Percentiles rank a stretch among this genome's conserved stretches.
Conservation (phyloP, 2,888 invertebrate species). For the Nycteola revayana region DNA sequence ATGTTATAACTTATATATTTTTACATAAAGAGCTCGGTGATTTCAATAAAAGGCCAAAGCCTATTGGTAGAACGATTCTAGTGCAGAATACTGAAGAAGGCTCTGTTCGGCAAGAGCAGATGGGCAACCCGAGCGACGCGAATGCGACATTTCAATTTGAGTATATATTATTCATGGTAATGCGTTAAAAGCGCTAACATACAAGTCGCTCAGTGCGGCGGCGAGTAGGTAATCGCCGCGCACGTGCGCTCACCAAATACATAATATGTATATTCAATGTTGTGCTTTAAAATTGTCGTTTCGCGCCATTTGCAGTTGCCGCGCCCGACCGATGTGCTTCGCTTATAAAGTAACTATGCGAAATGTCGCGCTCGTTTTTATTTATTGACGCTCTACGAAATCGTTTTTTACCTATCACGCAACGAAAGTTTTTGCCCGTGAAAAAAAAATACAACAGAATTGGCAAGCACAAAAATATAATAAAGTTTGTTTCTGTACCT, state of each 20-base stretch:
- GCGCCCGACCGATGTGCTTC: conserved; percentile 61
- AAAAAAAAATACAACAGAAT: conserved; percentile 21
- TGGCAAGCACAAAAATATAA: conserved; percentile 23
- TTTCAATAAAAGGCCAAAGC: conserved; percentile 69
- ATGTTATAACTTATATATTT: too few species aligned
- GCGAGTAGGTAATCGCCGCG: conserved; percentile 65
- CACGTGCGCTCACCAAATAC: conserved; percentile 68
- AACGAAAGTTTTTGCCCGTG: conserved; percentile 36
- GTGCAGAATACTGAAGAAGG: conserved; percentile 64
- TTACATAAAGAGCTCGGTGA: conserved; percentile 47
- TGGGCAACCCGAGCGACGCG: conserved; percentile 71
- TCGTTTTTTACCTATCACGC: conserved; percentile 49
- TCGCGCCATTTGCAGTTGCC: conserved; percentile 73
- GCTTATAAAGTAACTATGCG: conserved; percentile 71
- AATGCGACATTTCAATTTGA: conserved; percentile 81
- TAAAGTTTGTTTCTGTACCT: conserved; percentile 18
- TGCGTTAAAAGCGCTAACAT: conserved; percentile 78
- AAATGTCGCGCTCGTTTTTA: conserved; percentile 62
- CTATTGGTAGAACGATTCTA: conserved; percentile 64
- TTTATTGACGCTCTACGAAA: conserved; percentile 53
- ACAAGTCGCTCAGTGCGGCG: conserved; percentile 61
- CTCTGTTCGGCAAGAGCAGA: conserved; percentile 51
- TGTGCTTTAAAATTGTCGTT: conserved; percentile 78
- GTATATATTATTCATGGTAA: conserved; percentile 81
- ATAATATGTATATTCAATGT: conserved; percentile 72